These are phyloP conservation scores for Sternarchorhynchus goeldii DNA, from an alignment of 2,797 vertebrate species.

Conservation along the genomic window DNA sequence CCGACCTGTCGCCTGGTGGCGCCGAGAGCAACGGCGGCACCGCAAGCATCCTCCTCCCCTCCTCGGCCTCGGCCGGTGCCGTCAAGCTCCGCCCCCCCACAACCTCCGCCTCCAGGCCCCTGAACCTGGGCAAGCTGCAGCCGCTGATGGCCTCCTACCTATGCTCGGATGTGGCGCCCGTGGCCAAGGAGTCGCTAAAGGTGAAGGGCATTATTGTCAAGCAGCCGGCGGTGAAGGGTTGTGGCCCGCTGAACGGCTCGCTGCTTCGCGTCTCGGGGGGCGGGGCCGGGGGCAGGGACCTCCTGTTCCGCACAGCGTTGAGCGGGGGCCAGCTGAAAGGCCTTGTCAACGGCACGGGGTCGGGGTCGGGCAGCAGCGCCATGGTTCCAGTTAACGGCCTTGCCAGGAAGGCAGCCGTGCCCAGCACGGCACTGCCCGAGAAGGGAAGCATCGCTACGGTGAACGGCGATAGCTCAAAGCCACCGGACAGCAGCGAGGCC, in stretches of 20 bases:
- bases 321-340: conserved; percentile 91
- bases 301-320: conserved; percentile 90
- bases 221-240: conserved; percentile 91
- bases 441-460: conserved; percentile 73
- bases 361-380: conserved; percentile 78
- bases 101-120: conserved; percentile 75
- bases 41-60: conserved; percentile 87
- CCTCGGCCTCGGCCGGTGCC: conserved; percentile 71
- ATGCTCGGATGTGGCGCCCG: conserved; percentile 93
- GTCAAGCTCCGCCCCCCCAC: conserved; percentile 74
- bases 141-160: conserved; percentile 92
- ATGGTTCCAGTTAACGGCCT: conserved; percentile 92
- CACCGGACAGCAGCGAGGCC: conserved; percentile 66
- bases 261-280: conserved; percentile 71
- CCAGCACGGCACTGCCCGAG: conserved; percentile 76
- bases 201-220: conserved; percentile 95
- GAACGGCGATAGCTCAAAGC: conserved; percentile 76
- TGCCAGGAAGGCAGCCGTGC: conserved; percentile 89
- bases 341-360: conserved; percentile 77
- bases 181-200: conserved; percentile 91
- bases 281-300: conserved; percentile 73
- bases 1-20: conserved; percentile 93
- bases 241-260: conserved; percentile 83
- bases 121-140: conserved; percentile 87
- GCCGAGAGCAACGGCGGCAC: conserved; percentile 95